phyloP scores from a whole-genome alignment of 1,140 invertebrate species.

The Macrostomum lignano region DNA sequence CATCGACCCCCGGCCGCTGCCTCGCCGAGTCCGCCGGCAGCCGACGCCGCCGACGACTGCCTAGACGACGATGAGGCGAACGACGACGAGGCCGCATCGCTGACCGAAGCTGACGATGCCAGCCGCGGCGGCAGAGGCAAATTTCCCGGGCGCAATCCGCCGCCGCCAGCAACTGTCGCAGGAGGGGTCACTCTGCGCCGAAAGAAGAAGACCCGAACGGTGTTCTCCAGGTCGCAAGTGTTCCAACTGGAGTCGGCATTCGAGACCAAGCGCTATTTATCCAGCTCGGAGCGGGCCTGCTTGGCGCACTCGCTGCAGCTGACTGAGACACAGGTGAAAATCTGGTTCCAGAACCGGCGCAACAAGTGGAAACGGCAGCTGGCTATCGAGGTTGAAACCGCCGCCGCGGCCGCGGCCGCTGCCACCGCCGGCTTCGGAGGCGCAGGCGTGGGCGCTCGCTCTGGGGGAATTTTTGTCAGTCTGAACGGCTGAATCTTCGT shows the following conservation, averaged over 20 bases:
- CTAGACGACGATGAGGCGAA: slow-evolving; percentile 8
- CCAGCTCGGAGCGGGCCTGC: slow-evolving; percentile 66
- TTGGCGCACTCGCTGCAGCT: slow-evolving; percentile 39
- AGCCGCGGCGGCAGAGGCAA: slow-evolving; percentile 31
- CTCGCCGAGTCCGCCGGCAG: too few species aligned
- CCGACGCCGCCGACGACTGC: slow-evolving; percentile 9
- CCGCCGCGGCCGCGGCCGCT: neutral
- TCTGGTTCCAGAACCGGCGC: slow-evolving; percentile 79
- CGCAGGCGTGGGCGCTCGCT: too few species aligned
- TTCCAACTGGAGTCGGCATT: slow-evolving; percentile 68
- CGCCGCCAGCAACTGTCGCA: slow-evolving; percentile 9
- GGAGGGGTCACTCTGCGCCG: slow-evolving; percentile 15
- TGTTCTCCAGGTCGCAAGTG: slow-evolving; percentile 32
- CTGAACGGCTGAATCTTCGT: too few species aligned
- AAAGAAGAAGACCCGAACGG: slow-evolving; percentile 6
- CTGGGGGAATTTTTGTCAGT: too few species aligned
- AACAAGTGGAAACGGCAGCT: slow-evolving; percentile 38
- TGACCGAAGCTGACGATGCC: slow-evolving; percentile 24
- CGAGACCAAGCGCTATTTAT: slow-evolving; percentile 65
- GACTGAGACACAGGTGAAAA: slow-evolving; percentile 36
- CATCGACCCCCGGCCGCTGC: too few species aligned
- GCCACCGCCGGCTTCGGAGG: too few species aligned
- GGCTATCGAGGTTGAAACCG: neutral
- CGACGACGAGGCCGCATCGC: slow-evolving; percentile 5
- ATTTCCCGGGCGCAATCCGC: slow-evolving; percentile 16